phyloP scores from a whole-genome alignment of 2,113 vertebrate genomes.

The Choloepus hoffmanni region DNA sequence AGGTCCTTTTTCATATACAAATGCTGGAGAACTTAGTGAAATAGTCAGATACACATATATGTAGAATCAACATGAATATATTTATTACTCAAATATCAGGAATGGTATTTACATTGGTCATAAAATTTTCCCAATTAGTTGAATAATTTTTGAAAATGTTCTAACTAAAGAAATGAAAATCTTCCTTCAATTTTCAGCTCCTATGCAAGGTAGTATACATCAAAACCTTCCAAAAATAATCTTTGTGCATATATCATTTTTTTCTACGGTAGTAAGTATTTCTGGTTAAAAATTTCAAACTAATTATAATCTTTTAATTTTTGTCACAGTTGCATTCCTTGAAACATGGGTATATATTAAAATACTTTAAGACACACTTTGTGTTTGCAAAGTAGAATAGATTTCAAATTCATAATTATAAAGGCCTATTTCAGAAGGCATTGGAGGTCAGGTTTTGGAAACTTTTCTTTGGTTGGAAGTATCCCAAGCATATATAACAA shows the following conservation, averaged over 20 bases:
- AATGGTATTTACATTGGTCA: background rate
- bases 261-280: background rate
- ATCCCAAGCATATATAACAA: background rate
- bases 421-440: background rate
- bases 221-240: background rate
- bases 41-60: no score
- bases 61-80: background rate
- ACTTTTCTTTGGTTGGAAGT: background rate
- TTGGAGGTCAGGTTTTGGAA: accelerated
- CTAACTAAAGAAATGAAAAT: background rate
- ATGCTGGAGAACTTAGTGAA: background rate
- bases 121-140: background rate
- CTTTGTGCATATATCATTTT: background rate
- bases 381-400: background rate
- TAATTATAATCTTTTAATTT: background rate
- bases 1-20: no score
- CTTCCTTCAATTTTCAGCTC: background rate
- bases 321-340: background rate
- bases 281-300: background rate
- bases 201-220: accelerated
- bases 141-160: background rate
- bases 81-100: background rate
- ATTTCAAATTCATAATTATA: background rate
- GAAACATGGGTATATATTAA: accelerated
- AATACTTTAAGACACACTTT: background rate